Conservation (phyloP, 2,113 vertebrate genomes). For the Colaptes auratus region DNA sequence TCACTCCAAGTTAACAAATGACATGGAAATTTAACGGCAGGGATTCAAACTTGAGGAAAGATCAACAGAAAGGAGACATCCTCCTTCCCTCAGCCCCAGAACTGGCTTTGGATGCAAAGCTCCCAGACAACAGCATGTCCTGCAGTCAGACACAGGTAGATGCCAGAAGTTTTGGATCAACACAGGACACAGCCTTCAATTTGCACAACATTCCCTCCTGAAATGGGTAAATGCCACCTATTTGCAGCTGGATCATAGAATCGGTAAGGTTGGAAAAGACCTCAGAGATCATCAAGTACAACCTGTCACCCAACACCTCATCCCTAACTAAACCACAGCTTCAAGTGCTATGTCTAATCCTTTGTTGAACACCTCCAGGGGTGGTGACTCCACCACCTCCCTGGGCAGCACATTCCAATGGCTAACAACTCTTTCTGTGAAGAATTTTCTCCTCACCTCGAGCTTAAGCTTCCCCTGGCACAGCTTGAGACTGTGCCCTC, state of each 20-base stretch:
- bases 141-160: not conserved
- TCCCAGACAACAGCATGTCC: not conserved
- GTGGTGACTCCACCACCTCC: no score
- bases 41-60: not conserved
- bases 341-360: no score
- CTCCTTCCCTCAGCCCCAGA: not conserved
- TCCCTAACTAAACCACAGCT: no score
- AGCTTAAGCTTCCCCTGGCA: no score
- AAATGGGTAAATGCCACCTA: not conserved
- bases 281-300: no score
- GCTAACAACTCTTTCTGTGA: no score
- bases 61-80: not conserved
- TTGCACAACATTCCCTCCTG: not conserved
- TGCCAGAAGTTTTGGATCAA: not conserved
- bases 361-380: no score
- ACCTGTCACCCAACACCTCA: no score
- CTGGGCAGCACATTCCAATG: no score
- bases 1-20: constrained; percentile 6
- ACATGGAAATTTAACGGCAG: not conserved
- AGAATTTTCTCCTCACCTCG: no score
- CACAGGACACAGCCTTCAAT: not conserved
- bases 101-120: not conserved
- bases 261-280: no score
- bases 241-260: not conserved
- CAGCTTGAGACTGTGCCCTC: no score